These are phyloP conservation scores for Trichonephila clavipes DNA, from an alignment of 1,140 invertebrate genomes.

Conservation along the genomic window DNA sequence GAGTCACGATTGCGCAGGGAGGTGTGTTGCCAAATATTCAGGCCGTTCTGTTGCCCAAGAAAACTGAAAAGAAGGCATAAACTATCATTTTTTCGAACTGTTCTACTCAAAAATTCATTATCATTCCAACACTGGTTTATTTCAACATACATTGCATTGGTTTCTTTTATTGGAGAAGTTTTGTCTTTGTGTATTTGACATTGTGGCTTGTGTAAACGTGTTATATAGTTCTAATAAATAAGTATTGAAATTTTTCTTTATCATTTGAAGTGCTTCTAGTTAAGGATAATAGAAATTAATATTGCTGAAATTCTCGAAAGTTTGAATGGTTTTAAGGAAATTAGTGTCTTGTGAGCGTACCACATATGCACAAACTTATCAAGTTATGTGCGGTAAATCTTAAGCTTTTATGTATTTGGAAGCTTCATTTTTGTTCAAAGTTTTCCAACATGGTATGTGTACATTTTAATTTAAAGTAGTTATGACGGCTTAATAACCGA, in stretches of 20 bases:
- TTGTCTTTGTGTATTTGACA: background rate
- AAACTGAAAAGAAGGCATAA: constrained; percentile 81
- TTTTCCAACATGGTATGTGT: too few relatives aligned
- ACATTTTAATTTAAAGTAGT: too few relatives aligned
- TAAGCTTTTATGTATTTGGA: too few relatives aligned
- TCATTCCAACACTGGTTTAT: constrained; percentile 31
- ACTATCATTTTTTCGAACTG: constrained; percentile 1
- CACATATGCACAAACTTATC: too few relatives aligned
- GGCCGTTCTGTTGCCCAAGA: constrained; percentile 86
- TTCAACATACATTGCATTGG: background rate
- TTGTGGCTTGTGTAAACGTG: constrained; percentile 27
- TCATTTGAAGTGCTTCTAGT: background rate
- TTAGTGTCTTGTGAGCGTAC: too few relatives aligned
- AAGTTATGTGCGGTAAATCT: too few relatives aligned
- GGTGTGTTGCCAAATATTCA: constrained; percentile 91
- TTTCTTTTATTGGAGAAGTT: background rate
- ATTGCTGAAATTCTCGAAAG: too few relatives aligned
- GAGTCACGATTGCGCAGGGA: constrained; percentile 91
- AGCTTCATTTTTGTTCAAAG: too few relatives aligned
- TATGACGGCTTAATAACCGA: too few relatives aligned
- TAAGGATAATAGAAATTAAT: too few relatives aligned
- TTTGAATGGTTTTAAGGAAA: too few relatives aligned
- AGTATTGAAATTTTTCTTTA: background rate
- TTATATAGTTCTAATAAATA: constrained; percentile 18
- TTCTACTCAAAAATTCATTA: constrained; percentile 1